Conservation (phyloP, 2,797 vertebrate genomes). For the Onychomys leucogaster region DNA sequence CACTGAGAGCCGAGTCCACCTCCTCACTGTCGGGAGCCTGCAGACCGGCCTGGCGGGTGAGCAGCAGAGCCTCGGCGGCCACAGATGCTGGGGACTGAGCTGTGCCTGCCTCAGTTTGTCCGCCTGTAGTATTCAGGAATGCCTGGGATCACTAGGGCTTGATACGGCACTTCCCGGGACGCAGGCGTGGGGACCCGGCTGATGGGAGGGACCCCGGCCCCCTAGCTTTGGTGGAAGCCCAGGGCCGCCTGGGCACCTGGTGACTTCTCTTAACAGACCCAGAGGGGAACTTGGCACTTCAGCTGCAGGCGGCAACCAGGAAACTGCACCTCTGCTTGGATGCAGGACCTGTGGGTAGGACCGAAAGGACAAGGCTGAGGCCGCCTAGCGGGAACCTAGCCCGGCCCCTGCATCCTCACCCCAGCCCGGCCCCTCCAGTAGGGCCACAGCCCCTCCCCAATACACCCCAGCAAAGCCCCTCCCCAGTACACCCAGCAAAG, state of each 20-base stretch:
- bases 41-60: not conserved
- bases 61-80: not conserved
- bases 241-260: not conserved
- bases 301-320: not conserved
- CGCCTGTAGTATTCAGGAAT: no score
- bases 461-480: not conserved
- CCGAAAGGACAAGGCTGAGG: not conserved
- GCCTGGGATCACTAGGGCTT: not conserved
- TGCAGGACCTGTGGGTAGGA: slow-evolving; percentile 59
- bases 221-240: not conserved
- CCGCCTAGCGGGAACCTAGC: not conserved
- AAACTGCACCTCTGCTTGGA: slow-evolving; percentile 72
- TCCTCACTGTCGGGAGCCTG: slow-evolving; percentile 66
- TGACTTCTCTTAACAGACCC: slow-evolving; percentile 20
- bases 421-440: no score
- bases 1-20: not conserved
- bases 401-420: not conserved
- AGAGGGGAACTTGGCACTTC: not conserved
- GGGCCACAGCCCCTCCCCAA: not conserved
- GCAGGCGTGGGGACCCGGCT: fast-evolving
- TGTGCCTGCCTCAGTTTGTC: not conserved
- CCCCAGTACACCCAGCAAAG: not conserved
- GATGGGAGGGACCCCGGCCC: not conserved
- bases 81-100: fast-evolving
- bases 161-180: not conserved